Conservation (phyloP, 2,797 vertebrate species). For the Amblyopsis hoosieri region DNA sequence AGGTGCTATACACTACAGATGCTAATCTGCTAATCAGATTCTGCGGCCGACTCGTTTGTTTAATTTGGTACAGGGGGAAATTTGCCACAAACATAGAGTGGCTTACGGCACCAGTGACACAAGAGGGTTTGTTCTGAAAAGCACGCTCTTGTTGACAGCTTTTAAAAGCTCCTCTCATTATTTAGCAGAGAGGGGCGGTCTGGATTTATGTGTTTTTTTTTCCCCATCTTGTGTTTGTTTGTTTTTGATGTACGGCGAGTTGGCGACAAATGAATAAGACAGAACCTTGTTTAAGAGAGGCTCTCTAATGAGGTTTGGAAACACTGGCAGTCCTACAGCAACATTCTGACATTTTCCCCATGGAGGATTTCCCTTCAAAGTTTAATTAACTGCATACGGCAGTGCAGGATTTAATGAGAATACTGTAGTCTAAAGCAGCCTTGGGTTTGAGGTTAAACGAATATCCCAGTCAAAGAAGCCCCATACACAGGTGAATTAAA, state of each 20-base stretch:
- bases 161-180: constrained; percentile 4
- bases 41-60: constrained; percentile 21
- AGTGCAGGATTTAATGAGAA: not conserved
- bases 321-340: not conserved
- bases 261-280: not conserved
- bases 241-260: not conserved
- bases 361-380: not conserved
- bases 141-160: constrained; percentile 11
- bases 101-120: constrained; percentile 16
- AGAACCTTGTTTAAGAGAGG: not conserved
- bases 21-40: constrained; percentile 43
- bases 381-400: constrained; percentile 1
- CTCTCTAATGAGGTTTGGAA: constrained; percentile 4
- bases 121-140: constrained; percentile 12
- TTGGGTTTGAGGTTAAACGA: constrained; percentile 11
- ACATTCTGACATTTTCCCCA: constrained; percentile 11
- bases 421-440: not conserved
- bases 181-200: not conserved
- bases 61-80: constrained; percentile 26
- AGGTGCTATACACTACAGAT: constrained; percentile 20
- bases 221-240: no score
- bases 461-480: not conserved
- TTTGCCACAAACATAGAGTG: constrained; percentile 26
- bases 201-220: not conserved
- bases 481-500: not conserved